Base-by-base conservation (phyloP, 2,113 vertebrate genomes). In the Festucalex cinctus region DNA sequence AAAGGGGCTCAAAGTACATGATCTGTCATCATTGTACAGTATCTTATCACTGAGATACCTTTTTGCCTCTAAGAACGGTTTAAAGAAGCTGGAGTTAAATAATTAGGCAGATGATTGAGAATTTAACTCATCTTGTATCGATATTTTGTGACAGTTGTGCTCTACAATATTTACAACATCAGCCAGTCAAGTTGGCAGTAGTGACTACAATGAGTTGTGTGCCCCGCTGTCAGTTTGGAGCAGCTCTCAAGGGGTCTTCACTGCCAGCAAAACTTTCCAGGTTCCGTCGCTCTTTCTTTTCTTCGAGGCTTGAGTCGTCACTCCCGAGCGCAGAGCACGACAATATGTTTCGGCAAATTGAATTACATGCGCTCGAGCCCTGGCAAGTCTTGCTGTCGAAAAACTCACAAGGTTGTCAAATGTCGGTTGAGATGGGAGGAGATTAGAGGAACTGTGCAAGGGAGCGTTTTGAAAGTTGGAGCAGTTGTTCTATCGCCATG, bases 221-320 rank as follows among this genome's bases (percentile, higher is more conserved):
- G 64, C 66, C 66, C 75, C 74, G 68, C 71, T 80, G 73, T 62
- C 73, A 58, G 66, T 64, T 56, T 72, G 76, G 66, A 75, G 73
- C 70, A 35, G 71, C 24, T 81, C 64, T 65, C 61, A 80, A 63
- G 60, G 69, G 59, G 72, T 74, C 57, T 87, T 75, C 63, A 60
- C 82, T 81, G 72, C 78, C 82, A 81, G 77, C 16, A 86, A n/a
- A 78, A 75, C 71, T 75, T 85, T 74, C 84, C 77, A 75, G 85
- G 72, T 83, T 83, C 70, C 64, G 37, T 70, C 70, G 62, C 66
- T 77, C 60, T 73, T 81, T 72, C 66, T 69, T 36, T 62, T 51
- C n/a, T 66, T 76, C 68, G 72, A 73, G 74, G 76, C 78, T 65
- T 73, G 66, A 66, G 71, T 79, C 68, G 71, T 79, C 68, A 76